A percentile compares a stretch with the other conserved stretches of the same genome.
phyloP scores from a whole-genome alignment of 2,797 vertebrate genomes.

The Ibycter americanus region DNA sequence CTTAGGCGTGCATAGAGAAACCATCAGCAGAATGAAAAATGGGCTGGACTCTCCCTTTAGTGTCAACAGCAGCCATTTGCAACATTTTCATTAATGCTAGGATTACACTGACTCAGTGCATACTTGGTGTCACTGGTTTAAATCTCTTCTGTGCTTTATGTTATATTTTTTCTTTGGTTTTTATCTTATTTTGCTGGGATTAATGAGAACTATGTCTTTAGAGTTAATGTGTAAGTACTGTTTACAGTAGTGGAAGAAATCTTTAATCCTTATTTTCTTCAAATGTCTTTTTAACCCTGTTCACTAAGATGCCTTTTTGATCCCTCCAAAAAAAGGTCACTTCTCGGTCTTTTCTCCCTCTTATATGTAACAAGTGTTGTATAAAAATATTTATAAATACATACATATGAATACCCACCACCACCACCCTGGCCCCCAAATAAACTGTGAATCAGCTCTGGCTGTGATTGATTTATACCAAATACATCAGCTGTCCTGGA shows the following conservation, averaged over 20 bases:
- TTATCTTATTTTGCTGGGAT: not conserved
- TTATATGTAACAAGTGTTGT: not conserved
- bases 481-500: not conserved
- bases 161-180: not conserved
- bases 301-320: not conserved
- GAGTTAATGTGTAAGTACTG: not conserved
- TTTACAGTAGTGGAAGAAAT: not conserved
- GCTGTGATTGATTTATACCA: not conserved
- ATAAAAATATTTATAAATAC: not conserved
- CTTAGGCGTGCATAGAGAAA: not conserved
- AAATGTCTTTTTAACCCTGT: not conserved
- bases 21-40: not conserved
- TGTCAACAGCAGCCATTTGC: not conserved
- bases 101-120: not conserved
- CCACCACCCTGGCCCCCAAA: not conserved
- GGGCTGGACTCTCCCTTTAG: not conserved
- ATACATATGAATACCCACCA: not conserved
- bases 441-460: not conserved
- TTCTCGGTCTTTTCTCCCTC: not conserved
- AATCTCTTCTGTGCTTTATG: not conserved
- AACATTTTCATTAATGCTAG: not conserved
- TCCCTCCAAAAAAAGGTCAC: not conserved
- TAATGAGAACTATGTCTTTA: not conserved
- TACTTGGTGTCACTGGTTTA: not conserved
- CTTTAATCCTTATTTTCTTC: not conserved